Evolutionary conservation across 2,797 vertebrate species (phyloP).

Genomic region (Peromyscus eremicus): DNA sequence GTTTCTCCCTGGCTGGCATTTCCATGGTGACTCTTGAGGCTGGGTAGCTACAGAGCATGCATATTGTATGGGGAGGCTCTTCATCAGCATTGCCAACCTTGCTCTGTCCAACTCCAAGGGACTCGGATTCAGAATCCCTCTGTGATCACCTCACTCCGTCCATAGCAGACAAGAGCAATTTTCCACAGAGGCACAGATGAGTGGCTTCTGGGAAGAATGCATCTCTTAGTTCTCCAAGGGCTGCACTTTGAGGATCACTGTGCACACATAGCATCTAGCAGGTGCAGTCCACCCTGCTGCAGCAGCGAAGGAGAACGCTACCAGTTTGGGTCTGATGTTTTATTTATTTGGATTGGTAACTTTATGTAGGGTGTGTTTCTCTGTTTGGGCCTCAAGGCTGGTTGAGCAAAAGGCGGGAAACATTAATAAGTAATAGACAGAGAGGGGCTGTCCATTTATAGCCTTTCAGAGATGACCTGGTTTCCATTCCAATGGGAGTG

Average conservation of each 20-base stretch:
- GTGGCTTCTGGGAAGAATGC: not conserved
- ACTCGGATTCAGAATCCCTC: not conserved
- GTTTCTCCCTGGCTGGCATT: not conserved
- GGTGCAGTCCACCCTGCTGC: not conserved
- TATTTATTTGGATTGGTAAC: constrained; percentile 76
- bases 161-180: not conserved
- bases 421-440: constrained; percentile 78
- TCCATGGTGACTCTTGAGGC: not conserved
- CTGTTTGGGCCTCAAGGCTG: constrained; percentile 78
- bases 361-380: constrained; percentile 71
- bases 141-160: not conserved
- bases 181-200: not conserved
- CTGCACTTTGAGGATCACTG: not conserved
- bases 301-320: constrained; percentile 23
- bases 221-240: constrained; percentile 13
- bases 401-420: constrained; percentile 76
- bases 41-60: not conserved
- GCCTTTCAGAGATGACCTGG: constrained; percentile 76
- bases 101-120: not conserved
- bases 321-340: constrained; percentile 76
- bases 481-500: constrained; percentile 60
- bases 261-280: not conserved
- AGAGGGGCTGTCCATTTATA: constrained; percentile 75
- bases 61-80: not conserved
- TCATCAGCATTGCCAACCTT: not conserved